These are phyloP conservation scores for Harpagoxenus sublaevis DNA, from an alignment of 2,888 invertebrate genomes.

Conservation along the genomic window DNA sequence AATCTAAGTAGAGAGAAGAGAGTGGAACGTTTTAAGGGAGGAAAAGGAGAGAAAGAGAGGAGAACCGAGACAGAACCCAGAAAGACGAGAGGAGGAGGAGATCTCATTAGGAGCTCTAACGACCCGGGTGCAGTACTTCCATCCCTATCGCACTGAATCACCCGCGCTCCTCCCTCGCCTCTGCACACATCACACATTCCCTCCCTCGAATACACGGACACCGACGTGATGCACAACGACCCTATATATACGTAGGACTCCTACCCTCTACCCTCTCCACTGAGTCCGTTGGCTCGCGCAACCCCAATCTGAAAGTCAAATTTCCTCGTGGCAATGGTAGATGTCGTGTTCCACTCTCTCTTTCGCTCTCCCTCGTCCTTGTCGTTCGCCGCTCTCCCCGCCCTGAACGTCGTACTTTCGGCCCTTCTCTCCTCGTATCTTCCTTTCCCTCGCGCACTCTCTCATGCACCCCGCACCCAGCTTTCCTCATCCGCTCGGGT, in stretches of 20 bases:
- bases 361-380: constrained; percentile 43
- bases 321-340: constrained; percentile 80
- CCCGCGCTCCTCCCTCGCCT: constrained; percentile 65
- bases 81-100: constrained; percentile 62
- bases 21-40: constrained; percentile 9
- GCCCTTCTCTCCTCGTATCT: constrained; percentile 40
- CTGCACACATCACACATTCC: constrained; percentile 74
- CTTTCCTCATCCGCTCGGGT: constrained; percentile 51
- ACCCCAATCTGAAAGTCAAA: constrained; percentile 84
- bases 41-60: constrained; percentile 43
- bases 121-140: constrained; percentile 83
- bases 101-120: constrained; percentile 86
- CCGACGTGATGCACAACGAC: constrained; percentile 68
- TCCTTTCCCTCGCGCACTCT: constrained; percentile 24
- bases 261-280: constrained; percentile 58
- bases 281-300: constrained; percentile 74
- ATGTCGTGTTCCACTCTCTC: constrained; percentile 64
- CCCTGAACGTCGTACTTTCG: constrained; percentile 53
- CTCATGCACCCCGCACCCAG: constrained; percentile 6
- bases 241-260: constrained; percentile 58
- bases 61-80: constrained; percentile 30
- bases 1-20: constrained; percentile 50
- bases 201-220: constrained; percentile 67
- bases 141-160: constrained; percentile 80
- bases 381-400: constrained; percentile 10